A percentile compares a stretch with the other conserved stretches of the same genome.
These are phyloP conservation scores for Orthochromis indermauri DNA, from an alignment of 2,113 vertebrate species.

Conservation along the genomic window DNA sequence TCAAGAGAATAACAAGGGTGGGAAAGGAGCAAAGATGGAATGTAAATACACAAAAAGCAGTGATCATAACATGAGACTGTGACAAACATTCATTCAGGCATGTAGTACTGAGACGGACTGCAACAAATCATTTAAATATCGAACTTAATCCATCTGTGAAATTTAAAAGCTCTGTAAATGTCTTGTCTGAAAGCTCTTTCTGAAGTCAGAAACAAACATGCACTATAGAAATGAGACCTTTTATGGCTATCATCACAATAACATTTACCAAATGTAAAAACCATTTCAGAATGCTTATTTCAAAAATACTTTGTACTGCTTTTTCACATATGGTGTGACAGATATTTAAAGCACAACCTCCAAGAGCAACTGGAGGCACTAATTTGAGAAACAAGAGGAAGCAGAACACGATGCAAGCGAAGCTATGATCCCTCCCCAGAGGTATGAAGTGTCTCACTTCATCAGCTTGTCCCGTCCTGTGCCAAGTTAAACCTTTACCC, in stretches of 20 bases:
- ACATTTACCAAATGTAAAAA: neutral
- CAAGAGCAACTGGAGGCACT: constrained; percentile 25
- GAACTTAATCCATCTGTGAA: neutral
- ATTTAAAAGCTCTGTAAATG: neutral
- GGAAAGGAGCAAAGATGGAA: neutral
- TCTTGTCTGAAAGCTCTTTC: neutral
- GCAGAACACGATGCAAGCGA: constrained; percentile 21
- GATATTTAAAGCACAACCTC: constrained; percentile 19
- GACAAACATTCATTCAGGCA: neutral
- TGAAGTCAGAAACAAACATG: neutral
- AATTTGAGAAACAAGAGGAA: constrained; percentile 50
- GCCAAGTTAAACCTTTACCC: constrained; percentile 26
- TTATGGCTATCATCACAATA: neutral
- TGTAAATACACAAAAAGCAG: neutral
- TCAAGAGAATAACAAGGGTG: neutral
- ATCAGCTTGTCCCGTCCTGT: constrained; percentile 18
- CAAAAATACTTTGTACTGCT: neutral
- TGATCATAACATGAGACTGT: neutral
- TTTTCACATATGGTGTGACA: neutral
- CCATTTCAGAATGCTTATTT: neutral
- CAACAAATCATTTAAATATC: neutral
- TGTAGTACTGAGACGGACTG: neutral
- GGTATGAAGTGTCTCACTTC: constrained; percentile 6
- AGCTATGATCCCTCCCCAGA: constrained; percentile 9
- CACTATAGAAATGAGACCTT: neutral